These are phyloP conservation scores for Cylloceria caligata DNA, from an alignment of 2,888 invertebrate species.

Conservation along the genomic window DNA sequence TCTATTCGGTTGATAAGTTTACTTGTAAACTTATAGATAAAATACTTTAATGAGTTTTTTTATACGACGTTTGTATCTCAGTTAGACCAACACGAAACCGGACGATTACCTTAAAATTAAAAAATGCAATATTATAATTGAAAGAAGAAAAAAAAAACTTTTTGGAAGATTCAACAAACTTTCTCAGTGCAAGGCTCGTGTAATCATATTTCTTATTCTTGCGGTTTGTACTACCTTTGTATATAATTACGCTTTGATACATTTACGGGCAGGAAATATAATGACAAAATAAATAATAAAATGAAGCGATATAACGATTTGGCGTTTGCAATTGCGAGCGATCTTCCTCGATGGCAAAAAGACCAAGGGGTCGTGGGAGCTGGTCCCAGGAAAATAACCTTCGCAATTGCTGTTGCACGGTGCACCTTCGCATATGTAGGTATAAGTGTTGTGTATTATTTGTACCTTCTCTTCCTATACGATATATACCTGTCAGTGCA, in stretches of 20 bases:
- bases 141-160: no score
- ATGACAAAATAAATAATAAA: constrained; percentile 1
- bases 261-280: neutral
- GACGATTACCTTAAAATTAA: no score
- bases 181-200: no score
- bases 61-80: no score
- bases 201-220: neutral
- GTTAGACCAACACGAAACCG: no score
- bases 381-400: constrained; percentile 50
- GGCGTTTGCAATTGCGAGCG: constrained; percentile 43
- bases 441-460: constrained; percentile 25
- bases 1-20: no score
- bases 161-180: no score
- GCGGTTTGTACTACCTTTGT: neutral
- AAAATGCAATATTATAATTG: no score
- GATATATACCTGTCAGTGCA: constrained; percentile 25
- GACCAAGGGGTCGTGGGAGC: constrained; percentile 60
- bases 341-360: constrained; percentile 46
- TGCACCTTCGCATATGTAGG: constrained; percentile 59
- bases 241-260: neutral
- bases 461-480: constrained; percentile 42
- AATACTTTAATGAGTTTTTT: no score
- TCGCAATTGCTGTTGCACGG: constrained; percentile 53
- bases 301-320: constrained; percentile 40
- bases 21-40: no score